Evolutionary conservation across 2,888 invertebrate genomes (phyloP).

Genomic region (Brachyptera putata): DNA sequence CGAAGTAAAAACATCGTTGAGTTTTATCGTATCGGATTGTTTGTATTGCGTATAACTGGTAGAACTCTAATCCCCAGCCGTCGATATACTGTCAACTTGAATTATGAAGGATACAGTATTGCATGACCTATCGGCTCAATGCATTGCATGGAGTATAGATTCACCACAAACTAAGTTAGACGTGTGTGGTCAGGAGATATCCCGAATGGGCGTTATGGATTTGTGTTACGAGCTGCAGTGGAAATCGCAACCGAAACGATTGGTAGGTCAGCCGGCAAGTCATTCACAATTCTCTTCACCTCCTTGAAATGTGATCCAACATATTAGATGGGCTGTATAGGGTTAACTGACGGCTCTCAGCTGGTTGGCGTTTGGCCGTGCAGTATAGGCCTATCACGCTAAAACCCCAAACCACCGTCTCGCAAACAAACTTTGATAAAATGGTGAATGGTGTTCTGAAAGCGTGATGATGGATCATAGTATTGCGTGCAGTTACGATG

Average conservation of each 20-base stretch:
- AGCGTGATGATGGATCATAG: constrained; percentile 19
- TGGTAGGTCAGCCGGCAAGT: background rate
- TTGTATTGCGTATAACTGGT: background rate
- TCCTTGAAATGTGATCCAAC: background rate
- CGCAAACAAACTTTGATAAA: constrained; percentile 5
- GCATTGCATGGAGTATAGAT: constrained; percentile 6
- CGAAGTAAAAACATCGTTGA: too few species aligned
- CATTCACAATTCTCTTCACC: constrained; percentile 3
- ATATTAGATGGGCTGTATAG: too few species aligned
- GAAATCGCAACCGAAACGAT: background rate
- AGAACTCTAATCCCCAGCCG: too few species aligned
- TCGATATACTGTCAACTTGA: too few species aligned
- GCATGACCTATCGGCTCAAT: constrained; percentile 16
- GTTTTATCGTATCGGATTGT: too few species aligned
- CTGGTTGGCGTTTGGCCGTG: background rate
- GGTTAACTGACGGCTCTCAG: too few species aligned
- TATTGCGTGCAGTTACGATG: constrained; percentile 6
- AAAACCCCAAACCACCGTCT: background rate
- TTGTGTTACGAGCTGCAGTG: constrained; percentile 5
- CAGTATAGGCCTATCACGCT: background rate
- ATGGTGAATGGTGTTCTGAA: constrained; percentile 11
- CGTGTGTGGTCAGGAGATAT: constrained; percentile 5
- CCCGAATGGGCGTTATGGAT: constrained; percentile 4
- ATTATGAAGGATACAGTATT: constrained; percentile 11
- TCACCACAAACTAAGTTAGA: constrained; percentile 5